A percentile compares a stretch with the other conserved stretches of the same genome.
phyloP scores from a whole-genome alignment of 2,888 invertebrate species.

The Himalopsyche tibetana region DNA sequence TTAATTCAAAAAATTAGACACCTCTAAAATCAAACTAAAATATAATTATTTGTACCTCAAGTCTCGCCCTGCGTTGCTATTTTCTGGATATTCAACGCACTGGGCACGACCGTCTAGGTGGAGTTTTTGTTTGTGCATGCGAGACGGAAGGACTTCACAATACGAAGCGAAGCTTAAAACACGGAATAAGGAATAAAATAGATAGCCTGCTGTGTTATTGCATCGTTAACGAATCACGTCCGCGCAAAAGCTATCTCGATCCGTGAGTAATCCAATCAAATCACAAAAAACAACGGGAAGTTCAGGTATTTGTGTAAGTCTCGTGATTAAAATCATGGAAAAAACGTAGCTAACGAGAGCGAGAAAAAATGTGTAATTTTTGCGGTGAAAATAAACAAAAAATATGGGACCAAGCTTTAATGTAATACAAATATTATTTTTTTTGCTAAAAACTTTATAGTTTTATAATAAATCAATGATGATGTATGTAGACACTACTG shows the following conservation, averaged over 20 bases:
- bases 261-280: conserved; percentile 19
- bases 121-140: neutral
- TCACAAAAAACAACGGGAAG: neutral
- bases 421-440: no score
- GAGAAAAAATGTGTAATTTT: neutral
- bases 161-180: neutral
- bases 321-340: neutral
- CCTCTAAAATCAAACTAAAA: no score
- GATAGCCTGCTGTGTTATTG: neutral
- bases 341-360: neutral
- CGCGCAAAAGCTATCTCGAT: neutral
- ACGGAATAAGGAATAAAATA: neutral
- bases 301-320: neutral
- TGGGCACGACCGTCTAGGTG: neutral
- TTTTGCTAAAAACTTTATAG: no score
- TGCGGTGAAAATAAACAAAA: no score
- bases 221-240: conserved; percentile 26
- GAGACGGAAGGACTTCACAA: neutral
- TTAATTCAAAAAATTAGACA: no score
- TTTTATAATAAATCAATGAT: no score
- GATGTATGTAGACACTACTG: no score
- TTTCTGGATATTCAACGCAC: no score
- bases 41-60: no score
- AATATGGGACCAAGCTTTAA: no score
- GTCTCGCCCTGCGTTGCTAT: no score